A percentile compares a stretch with the other conserved stretches of the same genome.
Conservation (phyloP, 1,140 invertebrate genomes). For the Drosophila arizonae region DNA sequence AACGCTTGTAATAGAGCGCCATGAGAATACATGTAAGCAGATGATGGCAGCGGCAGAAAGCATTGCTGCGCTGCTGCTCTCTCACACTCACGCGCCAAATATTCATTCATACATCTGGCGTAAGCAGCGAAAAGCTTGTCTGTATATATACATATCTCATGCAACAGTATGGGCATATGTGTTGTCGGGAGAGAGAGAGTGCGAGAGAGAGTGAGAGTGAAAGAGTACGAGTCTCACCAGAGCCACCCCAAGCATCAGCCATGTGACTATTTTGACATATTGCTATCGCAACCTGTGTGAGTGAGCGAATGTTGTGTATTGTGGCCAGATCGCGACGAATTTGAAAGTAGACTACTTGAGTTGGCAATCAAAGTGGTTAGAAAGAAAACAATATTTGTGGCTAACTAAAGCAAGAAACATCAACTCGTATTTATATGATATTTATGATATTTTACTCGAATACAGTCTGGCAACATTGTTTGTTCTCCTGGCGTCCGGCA, state of each 20-base stretch:
- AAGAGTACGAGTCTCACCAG: constrained; percentile 15
- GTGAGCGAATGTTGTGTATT: constrained; percentile 16
- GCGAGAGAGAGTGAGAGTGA: constrained; percentile 13
- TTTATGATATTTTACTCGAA: neutral
- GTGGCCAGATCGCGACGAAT: constrained; percentile 19
- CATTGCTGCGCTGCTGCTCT: constrained; percentile 22
- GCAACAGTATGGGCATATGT: constrained; percentile 10
- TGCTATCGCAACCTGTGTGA: constrained; percentile 51
- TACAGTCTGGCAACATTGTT: constrained; percentile 31
- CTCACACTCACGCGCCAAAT: constrained; percentile 31
- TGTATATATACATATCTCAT: neutral
- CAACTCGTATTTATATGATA: neutral
- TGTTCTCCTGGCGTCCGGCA: neutral
- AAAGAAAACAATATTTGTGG: neutral
- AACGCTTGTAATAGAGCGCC: constrained; percentile 30
- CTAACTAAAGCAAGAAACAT: no score
- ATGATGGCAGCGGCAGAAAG: constrained; percentile 5
- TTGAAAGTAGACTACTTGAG: no score
- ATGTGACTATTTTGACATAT: constrained; percentile 50
- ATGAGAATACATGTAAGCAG: constrained; percentile 26
- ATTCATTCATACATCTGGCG: constrained; percentile 57
- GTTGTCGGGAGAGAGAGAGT: neutral
- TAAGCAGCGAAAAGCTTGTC: constrained; percentile 34
- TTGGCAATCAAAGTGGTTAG: neutral
- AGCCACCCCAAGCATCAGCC: constrained; percentile 42